These are phyloP conservation scores for Patagioenas fasciata DNA, from an alignment of 2,113 vertebrate species.

Conservation along the genomic window DNA sequence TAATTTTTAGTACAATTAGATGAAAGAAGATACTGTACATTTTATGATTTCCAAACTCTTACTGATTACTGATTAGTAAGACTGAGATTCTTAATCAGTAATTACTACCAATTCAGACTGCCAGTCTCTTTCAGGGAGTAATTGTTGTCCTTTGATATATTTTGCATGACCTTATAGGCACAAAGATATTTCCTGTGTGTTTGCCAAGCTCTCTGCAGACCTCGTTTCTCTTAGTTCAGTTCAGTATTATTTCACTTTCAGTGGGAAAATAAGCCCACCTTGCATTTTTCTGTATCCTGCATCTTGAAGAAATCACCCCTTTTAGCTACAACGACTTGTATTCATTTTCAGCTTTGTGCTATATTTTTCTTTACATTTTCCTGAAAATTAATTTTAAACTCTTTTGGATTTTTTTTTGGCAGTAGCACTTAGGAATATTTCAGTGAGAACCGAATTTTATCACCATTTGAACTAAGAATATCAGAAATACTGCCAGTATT, in stretches of 20 bases:
- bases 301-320: not conserved
- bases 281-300: not conserved
- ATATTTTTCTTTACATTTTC: not conserved
- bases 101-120: not conserved
- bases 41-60: not conserved
- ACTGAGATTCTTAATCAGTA: not conserved
- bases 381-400: not conserved
- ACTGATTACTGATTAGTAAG: not conserved
- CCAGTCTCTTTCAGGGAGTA: not conserved
- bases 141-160: not conserved
- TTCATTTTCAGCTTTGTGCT: not conserved
- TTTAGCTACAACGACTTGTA: not conserved
- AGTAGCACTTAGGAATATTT: not conserved
- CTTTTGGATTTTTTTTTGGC: not conserved
- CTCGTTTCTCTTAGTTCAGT: not conserved
- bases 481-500: conserved; percentile 4
- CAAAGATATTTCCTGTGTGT: not conserved
- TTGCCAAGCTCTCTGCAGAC: not conserved
- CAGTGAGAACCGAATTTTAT: not conserved
- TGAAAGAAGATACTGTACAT: not conserved
- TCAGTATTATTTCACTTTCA: not conserved
- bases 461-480: not conserved
- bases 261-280: not conserved
- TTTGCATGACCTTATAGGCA: not conserved
- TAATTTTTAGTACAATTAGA: not conserved